Percentiles rank a stretch among this genome's conserved stretches.
Conservation (phyloP, 2,113 vertebrate genomes). For the Aptenodytes forsteri region DNA sequence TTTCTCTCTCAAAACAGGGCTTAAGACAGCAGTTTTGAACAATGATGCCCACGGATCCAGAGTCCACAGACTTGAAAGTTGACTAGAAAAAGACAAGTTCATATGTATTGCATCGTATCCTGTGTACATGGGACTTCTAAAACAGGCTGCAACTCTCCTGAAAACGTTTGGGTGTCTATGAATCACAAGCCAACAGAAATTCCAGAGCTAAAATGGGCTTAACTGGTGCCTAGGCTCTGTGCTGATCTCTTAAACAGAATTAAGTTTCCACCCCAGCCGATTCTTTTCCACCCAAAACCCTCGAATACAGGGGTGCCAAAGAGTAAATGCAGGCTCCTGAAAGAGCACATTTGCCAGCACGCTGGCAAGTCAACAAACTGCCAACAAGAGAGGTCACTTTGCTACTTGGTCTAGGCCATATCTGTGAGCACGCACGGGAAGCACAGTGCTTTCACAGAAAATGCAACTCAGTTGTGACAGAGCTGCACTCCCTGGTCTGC, state of each 20-base stretch:
- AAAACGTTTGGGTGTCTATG: not conserved
- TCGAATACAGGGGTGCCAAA: not conserved
- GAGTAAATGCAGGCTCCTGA: not conserved
- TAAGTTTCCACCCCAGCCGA: not conserved
- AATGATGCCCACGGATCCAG: not conserved
- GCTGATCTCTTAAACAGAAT: not conserved
- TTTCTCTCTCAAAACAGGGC: not conserved
- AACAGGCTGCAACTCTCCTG: not conserved
- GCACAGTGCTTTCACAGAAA: not conserved
- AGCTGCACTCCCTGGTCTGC: not conserved
- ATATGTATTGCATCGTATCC: accelerated
- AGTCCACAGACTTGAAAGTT: not conserved
- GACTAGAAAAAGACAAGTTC: not conserved
- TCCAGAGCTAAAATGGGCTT: not conserved
- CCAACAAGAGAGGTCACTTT: not conserved
- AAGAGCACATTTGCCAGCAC: not conserved
- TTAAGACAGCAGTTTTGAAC: not conserved
- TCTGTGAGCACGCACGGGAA: not conserved
- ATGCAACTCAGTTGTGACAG: not conserved
- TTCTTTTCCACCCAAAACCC: not conserved
- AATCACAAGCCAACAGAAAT: not conserved
- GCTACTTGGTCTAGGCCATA: not conserved
- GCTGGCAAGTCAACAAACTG: not conserved
- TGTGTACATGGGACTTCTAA: not conserved
- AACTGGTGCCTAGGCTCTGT: not conserved